phyloP scores from a whole-genome alignment of 2,888 invertebrate species.

The Ceramica pisi region DNA sequence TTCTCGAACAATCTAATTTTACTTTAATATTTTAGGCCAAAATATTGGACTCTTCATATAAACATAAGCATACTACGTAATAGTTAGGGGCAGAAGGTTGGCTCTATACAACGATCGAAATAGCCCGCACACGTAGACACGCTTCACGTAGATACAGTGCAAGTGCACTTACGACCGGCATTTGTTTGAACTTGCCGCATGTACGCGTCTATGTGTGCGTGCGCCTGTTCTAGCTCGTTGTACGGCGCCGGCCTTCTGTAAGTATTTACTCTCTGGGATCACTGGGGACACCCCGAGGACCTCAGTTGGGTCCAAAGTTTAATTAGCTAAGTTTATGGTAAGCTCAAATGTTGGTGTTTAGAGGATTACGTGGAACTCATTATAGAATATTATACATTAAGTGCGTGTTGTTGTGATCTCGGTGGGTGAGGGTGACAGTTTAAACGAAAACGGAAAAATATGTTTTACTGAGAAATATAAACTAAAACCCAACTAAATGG shows the following conservation, averaged over 20 bases:
- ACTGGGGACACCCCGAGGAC: conserved; percentile 62
- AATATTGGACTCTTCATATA: conserved; percentile 42
- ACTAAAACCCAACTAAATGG: no score
- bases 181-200: no score
- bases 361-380: conserved; percentile 65
- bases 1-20: conserved; percentile 17
- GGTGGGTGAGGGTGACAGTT: neutral
- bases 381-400: conserved; percentile 51
- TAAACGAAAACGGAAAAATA: neutral
- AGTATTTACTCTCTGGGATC: neutral
- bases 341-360: conserved; percentile 62
- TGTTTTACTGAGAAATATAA: no score
- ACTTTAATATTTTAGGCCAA: conserved; percentile 35
- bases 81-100: neutral
- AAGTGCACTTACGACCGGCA: no score
- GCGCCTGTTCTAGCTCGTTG: no score
- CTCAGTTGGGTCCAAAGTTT: conserved; percentile 70
- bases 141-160: no score
- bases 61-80: conserved; percentile 12
- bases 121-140: no score
- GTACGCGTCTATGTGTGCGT: no score
- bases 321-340: conserved; percentile 75
- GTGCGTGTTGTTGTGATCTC: conserved; percentile 30
- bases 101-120: no score
- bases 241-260: no score